Evolutionary conservation across 2,888 invertebrate genomes (phyloP).

Genomic region (Campoplex nolae): DNA sequence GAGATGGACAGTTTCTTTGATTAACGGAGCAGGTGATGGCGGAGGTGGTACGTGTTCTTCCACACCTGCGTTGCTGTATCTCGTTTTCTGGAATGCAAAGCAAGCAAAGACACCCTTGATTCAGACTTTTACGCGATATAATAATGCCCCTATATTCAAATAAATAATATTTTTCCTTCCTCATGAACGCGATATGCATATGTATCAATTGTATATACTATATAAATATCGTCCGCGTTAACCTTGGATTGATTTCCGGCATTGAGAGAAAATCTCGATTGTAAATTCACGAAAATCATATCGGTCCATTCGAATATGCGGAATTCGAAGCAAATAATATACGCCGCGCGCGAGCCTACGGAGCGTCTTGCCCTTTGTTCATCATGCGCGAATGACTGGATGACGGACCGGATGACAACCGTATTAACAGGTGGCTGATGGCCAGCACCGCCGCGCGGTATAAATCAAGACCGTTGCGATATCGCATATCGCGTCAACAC

Average conservation of each 20-base stretch:
- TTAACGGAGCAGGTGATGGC: conserved; percentile 84
- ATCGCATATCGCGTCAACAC: conserved; percentile 7
- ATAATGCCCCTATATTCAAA: too few species aligned
- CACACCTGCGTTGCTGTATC: conserved; percentile 84
- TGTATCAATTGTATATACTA: too few species aligned
- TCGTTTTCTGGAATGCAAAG: conserved; percentile 85
- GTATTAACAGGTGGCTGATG: conserved; percentile 48
- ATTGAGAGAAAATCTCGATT: conserved; percentile 37
- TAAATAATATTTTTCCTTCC: too few species aligned
- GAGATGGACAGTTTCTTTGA: conserved; percentile 80
- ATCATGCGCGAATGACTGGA: conserved; percentile 44
- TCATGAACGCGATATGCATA: too few species aligned
- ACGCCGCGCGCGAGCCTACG: not conserved
- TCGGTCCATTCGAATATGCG: conserved; percentile 1
- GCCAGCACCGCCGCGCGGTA: conserved; percentile 2
- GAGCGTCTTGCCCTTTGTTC: conserved; percentile 31
- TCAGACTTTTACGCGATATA: not conserved
- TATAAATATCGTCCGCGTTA: not conserved
- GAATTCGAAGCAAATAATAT: not conserved
- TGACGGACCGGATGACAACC: conserved; percentile 9
- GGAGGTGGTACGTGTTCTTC: conserved; percentile 86
- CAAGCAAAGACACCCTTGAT: not conserved
- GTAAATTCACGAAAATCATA: conserved; percentile 64
- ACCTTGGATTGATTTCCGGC: conserved; percentile 29
- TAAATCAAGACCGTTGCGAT: not conserved